phyloP scores from a whole-genome alignment of 2,888 invertebrate species.

The Conchocele bisecta region DNA sequence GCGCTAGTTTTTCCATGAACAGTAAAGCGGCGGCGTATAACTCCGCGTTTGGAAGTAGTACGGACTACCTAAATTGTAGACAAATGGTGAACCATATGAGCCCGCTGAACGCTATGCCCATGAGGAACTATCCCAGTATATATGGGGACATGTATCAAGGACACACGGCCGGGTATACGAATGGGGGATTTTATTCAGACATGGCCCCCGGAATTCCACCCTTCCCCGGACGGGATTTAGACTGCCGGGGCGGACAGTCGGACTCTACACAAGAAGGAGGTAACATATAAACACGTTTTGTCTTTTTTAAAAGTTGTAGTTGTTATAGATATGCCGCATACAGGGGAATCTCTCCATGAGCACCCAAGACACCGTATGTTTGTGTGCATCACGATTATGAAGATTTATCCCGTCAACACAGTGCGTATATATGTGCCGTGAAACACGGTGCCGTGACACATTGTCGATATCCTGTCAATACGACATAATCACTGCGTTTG shows the following conservation, averaged over 20 bases:
- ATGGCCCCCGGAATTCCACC: constrained; percentile 77
- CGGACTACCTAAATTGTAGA: constrained; percentile 78
- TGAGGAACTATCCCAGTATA: constrained; percentile 75
- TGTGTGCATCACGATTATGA: no score
- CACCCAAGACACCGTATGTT: no score
- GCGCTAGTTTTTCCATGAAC: constrained; percentile 76
- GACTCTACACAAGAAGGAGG: constrained; percentile 73
- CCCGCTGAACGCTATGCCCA: constrained; percentile 74
- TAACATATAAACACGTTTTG: constrained; percentile 39
- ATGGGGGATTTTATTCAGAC: constrained; percentile 78
- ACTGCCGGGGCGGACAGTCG: constrained; percentile 73
- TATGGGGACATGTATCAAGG: constrained; percentile 79
- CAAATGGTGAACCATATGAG: constrained; percentile 77
- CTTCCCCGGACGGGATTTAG: constrained; percentile 75
- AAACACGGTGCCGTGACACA: no score
- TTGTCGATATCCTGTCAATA: no score
- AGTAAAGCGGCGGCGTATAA: constrained; percentile 74
- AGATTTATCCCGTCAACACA: no score
- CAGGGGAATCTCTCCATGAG: no score
- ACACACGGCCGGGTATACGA: constrained; percentile 74
- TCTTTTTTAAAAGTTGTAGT: no score
- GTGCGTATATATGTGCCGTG: no score
- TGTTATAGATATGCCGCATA: no score
- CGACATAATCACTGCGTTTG: no score
- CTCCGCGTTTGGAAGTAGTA: constrained; percentile 69